Evolutionary conservation across 2,113 vertebrate species (phyloP).

Genomic region (Azemiops feae): DNA sequence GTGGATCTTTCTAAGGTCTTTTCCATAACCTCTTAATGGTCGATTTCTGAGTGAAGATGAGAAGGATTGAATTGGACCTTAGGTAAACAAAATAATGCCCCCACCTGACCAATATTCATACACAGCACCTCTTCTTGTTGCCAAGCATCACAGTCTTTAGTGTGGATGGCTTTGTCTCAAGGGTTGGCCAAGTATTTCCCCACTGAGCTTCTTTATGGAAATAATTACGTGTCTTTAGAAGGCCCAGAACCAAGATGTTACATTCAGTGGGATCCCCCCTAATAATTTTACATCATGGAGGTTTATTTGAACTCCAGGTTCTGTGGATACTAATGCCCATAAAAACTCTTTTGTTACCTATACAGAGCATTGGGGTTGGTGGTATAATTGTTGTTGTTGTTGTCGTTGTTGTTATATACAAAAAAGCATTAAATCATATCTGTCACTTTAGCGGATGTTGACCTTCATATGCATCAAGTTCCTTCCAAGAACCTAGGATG

Average conservation of each 20-base stretch:
- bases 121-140: too few species aligned
- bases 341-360: background rate
- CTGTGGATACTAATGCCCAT: background rate
- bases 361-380: background rate
- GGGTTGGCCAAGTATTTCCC: background rate
- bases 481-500: too few species aligned
- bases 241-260: background rate
- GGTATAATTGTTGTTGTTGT: too few species aligned
- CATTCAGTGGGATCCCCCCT: background rate
- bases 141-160: background rate
- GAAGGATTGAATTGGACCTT: background rate
- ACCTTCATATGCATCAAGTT: too few species aligned
- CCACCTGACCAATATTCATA: background rate
- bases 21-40: background rate
- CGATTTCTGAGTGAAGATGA: background rate
- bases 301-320: background rate
- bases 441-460: too few species aligned
- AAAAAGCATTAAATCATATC: too few species aligned
- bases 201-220: too few species aligned
- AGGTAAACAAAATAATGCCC: too few species aligned
- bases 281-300: background rate
- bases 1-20: background rate
- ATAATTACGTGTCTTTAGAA: background rate
- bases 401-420: too few species aligned
- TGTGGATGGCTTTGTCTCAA: background rate